phyloP scores from a whole-genome alignment of 2,888 invertebrate genomes.

The Strigamia crassipes region DNA sequence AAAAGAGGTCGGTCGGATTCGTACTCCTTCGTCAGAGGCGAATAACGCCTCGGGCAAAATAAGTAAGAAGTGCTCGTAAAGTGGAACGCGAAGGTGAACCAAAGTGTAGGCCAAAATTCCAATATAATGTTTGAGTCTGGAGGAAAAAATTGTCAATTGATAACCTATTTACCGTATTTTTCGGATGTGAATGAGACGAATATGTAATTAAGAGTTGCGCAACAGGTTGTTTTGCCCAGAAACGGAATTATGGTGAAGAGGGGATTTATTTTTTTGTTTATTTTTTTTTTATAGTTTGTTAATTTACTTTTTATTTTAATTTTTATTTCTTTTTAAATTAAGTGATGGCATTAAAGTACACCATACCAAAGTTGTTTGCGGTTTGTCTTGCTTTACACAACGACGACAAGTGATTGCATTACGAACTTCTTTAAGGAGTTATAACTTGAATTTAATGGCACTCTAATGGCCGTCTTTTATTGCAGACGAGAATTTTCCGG shows the following conservation, averaged over 20 bases:
- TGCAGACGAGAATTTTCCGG: conserved; percentile 42
- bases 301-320: neutral
- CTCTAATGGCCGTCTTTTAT: conserved; percentile 38
- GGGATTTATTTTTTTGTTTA: neutral
- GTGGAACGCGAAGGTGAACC: conserved; percentile 35
- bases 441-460: conserved; percentile 38
- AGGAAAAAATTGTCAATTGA: conserved; percentile 32
- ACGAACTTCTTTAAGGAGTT: conserved; percentile 41
- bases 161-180: neutral
- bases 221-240: neutral
- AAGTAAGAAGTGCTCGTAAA: conserved; percentile 19
- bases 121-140: neutral
- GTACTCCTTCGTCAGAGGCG: conserved; percentile 15
- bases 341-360: neutral
- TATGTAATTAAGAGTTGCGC: neutral
- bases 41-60: conserved; percentile 40
- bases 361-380: conserved; percentile 36
- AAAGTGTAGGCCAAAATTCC: conserved; percentile 36
- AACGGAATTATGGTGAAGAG: neutral
- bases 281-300: neutral
- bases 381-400: conserved; percentile 35
- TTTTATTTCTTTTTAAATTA: conserved; percentile 4
- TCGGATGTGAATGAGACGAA: neutral
- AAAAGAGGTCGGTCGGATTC: conserved; percentile 40
- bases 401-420: conserved; percentile 25